phyloP scores from a whole-genome alignment of 2,797 vertebrate genomes.

The Microchirus variegatus region DNA sequence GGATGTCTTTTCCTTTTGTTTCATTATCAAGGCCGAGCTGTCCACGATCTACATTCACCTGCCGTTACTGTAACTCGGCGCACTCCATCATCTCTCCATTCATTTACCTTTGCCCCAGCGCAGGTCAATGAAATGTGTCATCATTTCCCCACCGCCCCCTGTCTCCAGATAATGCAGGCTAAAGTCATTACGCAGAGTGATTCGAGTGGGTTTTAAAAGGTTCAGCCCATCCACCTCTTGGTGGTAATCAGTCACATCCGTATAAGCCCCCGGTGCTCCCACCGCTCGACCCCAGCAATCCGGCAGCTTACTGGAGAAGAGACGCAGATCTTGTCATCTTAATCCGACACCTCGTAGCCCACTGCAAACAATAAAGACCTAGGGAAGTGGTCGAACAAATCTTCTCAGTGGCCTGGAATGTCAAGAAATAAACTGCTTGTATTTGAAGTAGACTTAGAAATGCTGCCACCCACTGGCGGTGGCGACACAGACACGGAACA shows the following conservation, averaged over 20 bases:
- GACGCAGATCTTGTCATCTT: neutral
- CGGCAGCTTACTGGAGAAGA: slow-evolving; percentile 12
- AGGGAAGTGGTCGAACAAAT: too few relatives aligned
- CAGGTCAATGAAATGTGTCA: slow-evolving; percentile 24
- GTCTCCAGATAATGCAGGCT: slow-evolving; percentile 50
- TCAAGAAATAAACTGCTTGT: too few relatives aligned
- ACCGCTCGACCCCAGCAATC: slow-evolving; percentile 2
- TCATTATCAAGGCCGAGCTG: neutral
- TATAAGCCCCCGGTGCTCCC: slow-evolving; percentile 19
- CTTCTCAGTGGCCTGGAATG: too few relatives aligned
- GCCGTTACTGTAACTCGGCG: neutral
- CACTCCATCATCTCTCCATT: neutral
- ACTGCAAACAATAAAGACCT: neutral
- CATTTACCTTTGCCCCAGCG: slow-evolving; percentile 10
- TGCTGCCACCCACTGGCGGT: too few relatives aligned
- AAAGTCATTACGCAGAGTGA: slow-evolving; percentile 45
- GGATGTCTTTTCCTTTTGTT: too few relatives aligned
- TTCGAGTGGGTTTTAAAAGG: slow-evolving; percentile 64
- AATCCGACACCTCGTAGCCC: slow-evolving; percentile 5
- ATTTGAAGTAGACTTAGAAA: too few relatives aligned
- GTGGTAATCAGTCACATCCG: slow-evolving; percentile 47
- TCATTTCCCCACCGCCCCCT: slow-evolving; percentile 18
- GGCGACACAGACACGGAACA: too few relatives aligned
- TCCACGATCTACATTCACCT: slow-evolving; percentile 6
- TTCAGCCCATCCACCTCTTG: slow-evolving; percentile 32